Percentiles rank a stretch among this genome's conserved stretches.
Conservation (phyloP, 2,113 vertebrate genomes). For the Chascanopsetta lugubris region DNA sequence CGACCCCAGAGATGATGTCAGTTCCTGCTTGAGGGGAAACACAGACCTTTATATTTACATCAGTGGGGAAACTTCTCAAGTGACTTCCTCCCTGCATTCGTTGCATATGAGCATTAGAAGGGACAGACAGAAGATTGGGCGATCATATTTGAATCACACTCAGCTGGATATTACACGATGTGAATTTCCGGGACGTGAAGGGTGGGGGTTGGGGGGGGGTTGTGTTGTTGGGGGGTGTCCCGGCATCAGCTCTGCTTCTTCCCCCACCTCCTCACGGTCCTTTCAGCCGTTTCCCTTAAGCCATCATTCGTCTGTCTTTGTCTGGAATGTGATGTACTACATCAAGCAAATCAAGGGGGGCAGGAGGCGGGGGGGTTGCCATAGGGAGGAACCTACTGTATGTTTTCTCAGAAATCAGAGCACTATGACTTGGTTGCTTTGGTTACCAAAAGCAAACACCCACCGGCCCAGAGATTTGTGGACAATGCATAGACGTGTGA, state of each 20-base stretch:
- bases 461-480: background rate
- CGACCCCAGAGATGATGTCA: conserved; percentile 1
- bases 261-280: conserved; percentile 70
- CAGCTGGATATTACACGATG: conserved; percentile 38
- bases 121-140: conserved; percentile 9
- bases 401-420: conserved; percentile 49
- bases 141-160: conserved; percentile 5
- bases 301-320: conserved; percentile 3
- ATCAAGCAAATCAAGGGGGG: background rate
- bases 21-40: background rate
- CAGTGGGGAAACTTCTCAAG: conserved; percentile 22
- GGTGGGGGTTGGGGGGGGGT: too few species aligned
- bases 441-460: conserved; percentile 50
- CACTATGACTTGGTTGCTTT: conserved; percentile 52
- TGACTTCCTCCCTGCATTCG: conserved; percentile 3
- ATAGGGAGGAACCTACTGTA: conserved; percentile 63
- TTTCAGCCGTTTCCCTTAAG: conserved; percentile 56
- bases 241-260: conserved; percentile 41
- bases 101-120: conserved; percentile 6
- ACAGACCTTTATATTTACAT: background rate
- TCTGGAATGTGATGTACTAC: conserved; percentile 15
- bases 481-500: conserved; percentile 15
- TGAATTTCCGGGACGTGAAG: conserved; percentile 67
- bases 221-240: conserved; percentile 61
- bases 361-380: conserved; percentile 9